Evolutionary conservation across 2,113 vertebrate species (phyloP).

Genomic region (Nothobranchius kuhntae): DNA sequence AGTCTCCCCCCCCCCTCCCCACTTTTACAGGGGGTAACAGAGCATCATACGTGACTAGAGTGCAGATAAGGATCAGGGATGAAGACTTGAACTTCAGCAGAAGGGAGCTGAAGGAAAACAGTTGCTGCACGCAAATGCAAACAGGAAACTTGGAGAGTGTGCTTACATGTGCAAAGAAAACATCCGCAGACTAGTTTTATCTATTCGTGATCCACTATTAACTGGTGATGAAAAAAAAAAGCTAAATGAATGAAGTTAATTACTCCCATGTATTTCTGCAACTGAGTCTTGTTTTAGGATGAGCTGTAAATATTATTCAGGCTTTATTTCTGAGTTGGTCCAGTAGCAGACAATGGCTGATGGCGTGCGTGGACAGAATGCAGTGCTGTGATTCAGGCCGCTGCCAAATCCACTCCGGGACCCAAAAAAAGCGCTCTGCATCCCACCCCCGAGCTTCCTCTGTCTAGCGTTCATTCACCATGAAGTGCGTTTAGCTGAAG

Average conservation of each 20-base stretch:
- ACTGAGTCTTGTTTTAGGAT: slow-evolving; percentile 58
- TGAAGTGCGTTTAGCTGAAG: slow-evolving; percentile 77
- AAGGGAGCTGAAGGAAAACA: slow-evolving; percentile 45
- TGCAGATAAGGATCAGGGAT: slow-evolving; percentile 68
- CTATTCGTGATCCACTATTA: too few species aligned
- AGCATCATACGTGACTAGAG: slow-evolving; percentile 74
- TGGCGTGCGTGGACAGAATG: slow-evolving; percentile 81
- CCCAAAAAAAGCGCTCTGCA: slow-evolving; percentile 66
- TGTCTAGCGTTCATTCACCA: slow-evolving; percentile 76
- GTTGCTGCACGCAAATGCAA: slow-evolving; percentile 13
- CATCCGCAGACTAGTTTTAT: too few species aligned
- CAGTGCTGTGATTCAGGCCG: slow-evolving; percentile 48
- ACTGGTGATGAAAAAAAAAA: not conserved
- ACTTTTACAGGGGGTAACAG: slow-evolving; percentile 66
- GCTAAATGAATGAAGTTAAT: not conserved
- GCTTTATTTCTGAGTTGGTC: slow-evolving; percentile 43
- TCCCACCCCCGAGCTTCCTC: slow-evolving; percentile 75
- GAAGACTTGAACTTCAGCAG: slow-evolving; percentile 63
- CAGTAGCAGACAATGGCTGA: slow-evolving; percentile 68
- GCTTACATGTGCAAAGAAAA: not conserved
- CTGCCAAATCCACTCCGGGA: slow-evolving; percentile 76
- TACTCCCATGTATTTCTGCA: not conserved
- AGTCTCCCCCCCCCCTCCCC: slow-evolving; percentile 55
- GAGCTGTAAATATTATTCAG: slow-evolving; percentile 66
- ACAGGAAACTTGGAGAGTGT: slow-evolving; percentile 11